Evolutionary conservation across 92 coral and sea anemone species (phyloP).

Genomic region (Parazoanthus swiftii): DNA sequence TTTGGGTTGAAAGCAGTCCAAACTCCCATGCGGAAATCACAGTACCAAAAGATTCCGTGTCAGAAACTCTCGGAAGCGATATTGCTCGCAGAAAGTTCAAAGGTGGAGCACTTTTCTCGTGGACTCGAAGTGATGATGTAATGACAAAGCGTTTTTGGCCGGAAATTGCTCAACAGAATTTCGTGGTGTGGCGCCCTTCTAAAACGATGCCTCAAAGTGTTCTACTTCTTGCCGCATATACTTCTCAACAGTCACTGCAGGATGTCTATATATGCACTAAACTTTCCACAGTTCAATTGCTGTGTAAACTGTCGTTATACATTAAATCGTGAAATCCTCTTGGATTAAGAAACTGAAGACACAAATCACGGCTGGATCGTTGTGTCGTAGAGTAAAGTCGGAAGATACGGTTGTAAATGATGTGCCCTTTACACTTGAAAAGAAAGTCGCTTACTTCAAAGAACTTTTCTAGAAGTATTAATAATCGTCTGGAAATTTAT

Average conservation of each 20-base stretch:
- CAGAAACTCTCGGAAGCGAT: slow-evolving; percentile 24
- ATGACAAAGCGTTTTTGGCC: slow-evolving; percentile 20
- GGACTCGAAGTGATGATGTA: slow-evolving; percentile 26
- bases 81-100: not conserved
- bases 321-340: slow-evolving; percentile 28
- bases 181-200: not conserved
- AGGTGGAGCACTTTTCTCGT: slow-evolving; percentile 35
- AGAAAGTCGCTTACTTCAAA: not conserved
- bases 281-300: slow-evolving; percentile 22
- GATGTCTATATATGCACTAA: slow-evolving; percentile 36
- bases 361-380: slow-evolving; percentile 1
- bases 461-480: not conserved
- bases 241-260: slow-evolving; percentile 7
- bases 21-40: slow-evolving; percentile 54
- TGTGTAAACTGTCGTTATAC: slow-evolving; percentile 15
- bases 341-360: slow-evolving; percentile 28
- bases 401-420: not conserved
- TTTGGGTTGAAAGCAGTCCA: slow-evolving; percentile 33
- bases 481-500: not conserved
- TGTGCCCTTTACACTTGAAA: not conserved
- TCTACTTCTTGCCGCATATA: slow-evolving; percentile 1
- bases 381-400: not conserved
- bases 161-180: slow-evolving; percentile 25
- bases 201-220: slow-evolving; percentile 22
- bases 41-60: not conserved